phyloP scores from a whole-genome alignment of 1,140 invertebrate species.

The Drosophila lowei region DNA sequence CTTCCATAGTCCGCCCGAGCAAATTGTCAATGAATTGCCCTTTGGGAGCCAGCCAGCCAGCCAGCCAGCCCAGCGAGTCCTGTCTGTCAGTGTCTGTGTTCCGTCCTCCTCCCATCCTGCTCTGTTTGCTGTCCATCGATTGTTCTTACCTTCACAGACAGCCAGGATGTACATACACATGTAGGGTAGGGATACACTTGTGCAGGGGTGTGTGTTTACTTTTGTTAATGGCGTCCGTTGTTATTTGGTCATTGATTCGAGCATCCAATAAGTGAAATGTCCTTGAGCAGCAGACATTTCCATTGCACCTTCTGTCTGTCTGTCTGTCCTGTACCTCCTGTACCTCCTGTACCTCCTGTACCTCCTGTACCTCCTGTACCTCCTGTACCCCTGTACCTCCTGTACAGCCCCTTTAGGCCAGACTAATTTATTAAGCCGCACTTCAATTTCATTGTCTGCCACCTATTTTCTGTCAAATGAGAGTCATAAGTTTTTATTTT shows the following conservation, averaged over 20 bases:
- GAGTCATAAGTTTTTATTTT: constrained; percentile 40
- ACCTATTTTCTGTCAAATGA: constrained; percentile 50
- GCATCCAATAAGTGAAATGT: constrained; percentile 39
- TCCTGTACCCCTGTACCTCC: neutral
- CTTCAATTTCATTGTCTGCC: constrained; percentile 58
- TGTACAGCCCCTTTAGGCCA: neutral
- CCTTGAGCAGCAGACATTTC: constrained; percentile 15
- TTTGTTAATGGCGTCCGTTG: constrained; percentile 40
- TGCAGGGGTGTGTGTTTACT: constrained; percentile 26
- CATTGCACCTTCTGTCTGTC: neutral
- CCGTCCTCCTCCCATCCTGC: constrained; percentile 7
- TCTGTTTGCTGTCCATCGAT: constrained; percentile 42
- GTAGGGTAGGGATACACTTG: neutral
- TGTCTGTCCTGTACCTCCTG: neutral
- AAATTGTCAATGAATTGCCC: constrained; percentile 70
- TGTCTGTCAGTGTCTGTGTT: neutral
- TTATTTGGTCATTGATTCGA: constrained; percentile 65
- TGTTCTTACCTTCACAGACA: constrained; percentile 50
- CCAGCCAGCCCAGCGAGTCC: neutral
- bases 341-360: neutral
- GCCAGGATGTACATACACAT: neutral
- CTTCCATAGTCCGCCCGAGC: constrained; percentile 23
- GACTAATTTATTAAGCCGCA: constrained; percentile 50
- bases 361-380: neutral
- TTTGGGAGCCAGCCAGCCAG: constrained; percentile 14